Base-by-base conservation (phyloP, 2,113 vertebrate species). In the Neogale vison region DNA sequence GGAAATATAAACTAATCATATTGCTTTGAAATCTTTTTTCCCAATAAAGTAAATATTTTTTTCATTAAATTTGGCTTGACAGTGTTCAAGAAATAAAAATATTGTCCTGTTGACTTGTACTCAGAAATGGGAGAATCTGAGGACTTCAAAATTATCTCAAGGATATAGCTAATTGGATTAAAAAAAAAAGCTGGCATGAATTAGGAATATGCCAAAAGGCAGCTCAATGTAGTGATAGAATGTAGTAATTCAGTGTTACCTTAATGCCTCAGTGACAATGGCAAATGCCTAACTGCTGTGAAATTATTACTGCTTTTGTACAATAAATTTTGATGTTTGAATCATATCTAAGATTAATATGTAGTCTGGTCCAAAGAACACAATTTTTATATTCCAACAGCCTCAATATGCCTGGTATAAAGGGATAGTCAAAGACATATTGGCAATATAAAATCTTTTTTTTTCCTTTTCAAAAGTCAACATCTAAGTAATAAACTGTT, bases 1-100 rank as follows among this genome's bases (percentile, higher is more conserved):
- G 1, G 3, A 4, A 69, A 50, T 55, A 88, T 11, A 69, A 79
- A 21, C 36, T 90, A 85, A 36, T 86, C 29, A 81, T 45, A 57
- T 59, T 93, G 15, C 47, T 95, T 93, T 47, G 69, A 95, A 97
- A 65, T 42, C 13, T 61, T 45, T 4, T 59, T 96, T 84, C 47
- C 87, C 88, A 79, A 50, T 96, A 90, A 94, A 80, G 69, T 6
- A 95, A 61, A 81, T 82, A 45, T 45, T 45, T 94, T 88, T 92
- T 69, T 92, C 92, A 81, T 36, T 93, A 95, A 93, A 45, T 29
- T 82, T 63, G 34, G 1, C 74, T 74, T 39, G 24, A 11, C 29
- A 87, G 50, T 88, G 55, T 61, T 63, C 67, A 92, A 95, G 84
- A 92, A 29, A 65, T 72, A 55, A 4, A 90, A 24, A 29, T 57